Percentiles rank a stretch among this genome's conserved stretches.
Conservation (phyloP, 2,113 vertebrate genomes). For the Syrmaticus mikado region DNA sequence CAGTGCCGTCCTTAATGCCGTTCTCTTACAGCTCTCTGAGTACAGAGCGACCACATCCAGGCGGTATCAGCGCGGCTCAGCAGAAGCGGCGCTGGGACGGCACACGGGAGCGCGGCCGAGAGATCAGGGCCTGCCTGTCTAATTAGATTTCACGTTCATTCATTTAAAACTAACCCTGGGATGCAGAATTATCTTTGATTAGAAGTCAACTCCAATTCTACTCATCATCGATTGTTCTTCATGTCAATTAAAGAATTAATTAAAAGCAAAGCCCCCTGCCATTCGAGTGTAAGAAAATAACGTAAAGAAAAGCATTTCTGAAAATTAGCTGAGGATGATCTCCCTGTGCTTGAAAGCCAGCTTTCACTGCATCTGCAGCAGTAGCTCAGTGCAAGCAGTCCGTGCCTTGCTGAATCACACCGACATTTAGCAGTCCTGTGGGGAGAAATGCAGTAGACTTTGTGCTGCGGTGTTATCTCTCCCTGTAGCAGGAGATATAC, state of each 20-base stretch:
- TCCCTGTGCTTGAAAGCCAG: not conserved
- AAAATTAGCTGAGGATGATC: not conserved
- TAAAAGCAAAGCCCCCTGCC: not conserved
- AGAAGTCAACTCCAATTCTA: constrained; percentile 42
- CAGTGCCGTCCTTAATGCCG: not conserved
- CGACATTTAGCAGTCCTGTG: rapidly evolving
- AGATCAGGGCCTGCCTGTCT: not conserved
- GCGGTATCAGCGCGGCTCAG: not conserved
- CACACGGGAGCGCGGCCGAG: rapidly evolving
- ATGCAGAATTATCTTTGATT: constrained; percentile 44
- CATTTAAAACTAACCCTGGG: not conserved
- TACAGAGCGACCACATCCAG: not conserved
- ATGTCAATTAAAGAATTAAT: constrained; percentile 28
- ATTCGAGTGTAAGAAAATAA: not conserved
- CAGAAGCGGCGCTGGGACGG: not conserved
- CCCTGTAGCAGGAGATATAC: not conserved
- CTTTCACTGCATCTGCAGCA: not conserved
- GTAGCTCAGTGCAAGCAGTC: rapidly evolving
- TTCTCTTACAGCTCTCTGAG: not conserved
- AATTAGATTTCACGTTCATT: constrained; percentile 31
- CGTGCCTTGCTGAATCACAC: rapidly evolving
- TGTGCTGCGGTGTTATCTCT: not conserved
- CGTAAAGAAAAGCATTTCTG: not conserved
- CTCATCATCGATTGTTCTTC: constrained; percentile 5
- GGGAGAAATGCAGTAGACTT: not conserved